Evolutionary conservation across 2,113 vertebrate species (phyloP).

Genomic region (Dasyornis broadbenti): DNA sequence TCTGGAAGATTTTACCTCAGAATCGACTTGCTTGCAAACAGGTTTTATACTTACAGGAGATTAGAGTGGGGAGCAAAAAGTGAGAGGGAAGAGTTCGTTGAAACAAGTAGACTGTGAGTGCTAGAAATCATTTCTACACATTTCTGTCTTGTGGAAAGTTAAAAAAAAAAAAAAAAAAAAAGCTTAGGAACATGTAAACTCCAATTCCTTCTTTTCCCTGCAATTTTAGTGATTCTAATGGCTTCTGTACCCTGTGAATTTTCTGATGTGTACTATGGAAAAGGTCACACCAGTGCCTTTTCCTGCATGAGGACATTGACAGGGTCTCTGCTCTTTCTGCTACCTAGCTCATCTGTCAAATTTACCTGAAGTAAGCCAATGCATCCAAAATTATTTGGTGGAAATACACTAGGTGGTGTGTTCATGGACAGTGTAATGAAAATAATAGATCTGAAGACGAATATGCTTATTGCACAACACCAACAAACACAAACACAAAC

Average conservation of each 20-base stretch:
- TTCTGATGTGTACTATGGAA: neutral
- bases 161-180: neutral
- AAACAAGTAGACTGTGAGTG: neutral
- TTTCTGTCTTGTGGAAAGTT: neutral
- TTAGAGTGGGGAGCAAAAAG: neutral
- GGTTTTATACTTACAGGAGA: neutral
- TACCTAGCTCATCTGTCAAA: neutral
- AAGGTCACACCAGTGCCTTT: neutral
- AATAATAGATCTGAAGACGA: neutral
- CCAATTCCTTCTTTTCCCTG: neutral
- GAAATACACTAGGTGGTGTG: rapidly evolving
- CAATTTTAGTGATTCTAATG: neutral
- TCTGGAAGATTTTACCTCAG: neutral
- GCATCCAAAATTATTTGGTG: neutral
- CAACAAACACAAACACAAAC: neutral
- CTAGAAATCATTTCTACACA: neutral
- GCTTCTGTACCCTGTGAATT: neutral
- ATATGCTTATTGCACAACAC: neutral
- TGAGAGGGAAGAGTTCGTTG: neutral
- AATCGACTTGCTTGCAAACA: neutral
- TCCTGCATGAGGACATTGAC: rapidly evolving
- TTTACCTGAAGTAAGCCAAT: neutral
- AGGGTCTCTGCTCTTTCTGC: neutral
- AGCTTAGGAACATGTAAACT: neutral
- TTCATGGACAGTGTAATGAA: neutral